A percentile compares a stretch with the other conserved stretches of the same genome.
These are phyloP conservation scores for Brachyptera risi DNA, from an alignment of 2,888 invertebrate species.

Conservation along the genomic window DNA sequence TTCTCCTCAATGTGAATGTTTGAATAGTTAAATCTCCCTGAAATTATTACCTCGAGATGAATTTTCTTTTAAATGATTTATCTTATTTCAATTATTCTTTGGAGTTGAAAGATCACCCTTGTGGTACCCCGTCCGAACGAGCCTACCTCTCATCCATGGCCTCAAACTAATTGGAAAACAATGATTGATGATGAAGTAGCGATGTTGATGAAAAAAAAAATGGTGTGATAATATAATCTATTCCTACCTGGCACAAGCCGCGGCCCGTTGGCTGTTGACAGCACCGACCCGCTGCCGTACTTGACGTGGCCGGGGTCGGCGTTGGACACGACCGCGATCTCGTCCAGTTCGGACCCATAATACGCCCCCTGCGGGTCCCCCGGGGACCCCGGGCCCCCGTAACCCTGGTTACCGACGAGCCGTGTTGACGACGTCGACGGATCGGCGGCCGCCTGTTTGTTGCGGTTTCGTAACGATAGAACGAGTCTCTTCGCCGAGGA, in stretches of 20 bases:
- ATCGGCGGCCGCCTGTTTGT: constrained; percentile 34
- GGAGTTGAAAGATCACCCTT: too few species aligned
- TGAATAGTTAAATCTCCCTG: too few species aligned
- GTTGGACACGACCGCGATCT: constrained; percentile 63
- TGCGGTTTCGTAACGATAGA: constrained; percentile 55
- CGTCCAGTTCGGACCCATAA: constrained; percentile 51
- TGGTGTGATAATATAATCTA: too few species aligned
- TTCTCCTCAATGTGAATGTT: too few species aligned
- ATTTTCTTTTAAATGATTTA: too few species aligned
- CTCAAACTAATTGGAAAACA: too few species aligned
- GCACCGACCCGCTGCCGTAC: constrained; percentile 54
- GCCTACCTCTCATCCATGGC: too few species aligned
- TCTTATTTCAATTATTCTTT: too few species aligned
- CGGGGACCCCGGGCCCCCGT: constrained; percentile 11
- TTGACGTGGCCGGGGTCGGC: constrained; percentile 52
- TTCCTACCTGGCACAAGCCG: constrained; percentile 55
- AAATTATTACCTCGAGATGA: too few species aligned
- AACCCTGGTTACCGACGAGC: constrained; percentile 26
- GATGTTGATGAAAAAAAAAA: too few species aligned
- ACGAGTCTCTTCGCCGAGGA: constrained; percentile 61
- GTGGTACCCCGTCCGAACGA: too few species aligned
- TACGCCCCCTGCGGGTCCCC: background rate
- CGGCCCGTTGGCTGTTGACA: constrained; percentile 55
- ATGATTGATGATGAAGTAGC: too few species aligned
- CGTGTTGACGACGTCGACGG: constrained; percentile 26